Percentiles rank a stretch among this genome's conserved stretches.
These are phyloP conservation scores for Equus przewalskii DNA, from an alignment of 2,113 vertebrate genomes.

Conservation along the genomic window DNA sequence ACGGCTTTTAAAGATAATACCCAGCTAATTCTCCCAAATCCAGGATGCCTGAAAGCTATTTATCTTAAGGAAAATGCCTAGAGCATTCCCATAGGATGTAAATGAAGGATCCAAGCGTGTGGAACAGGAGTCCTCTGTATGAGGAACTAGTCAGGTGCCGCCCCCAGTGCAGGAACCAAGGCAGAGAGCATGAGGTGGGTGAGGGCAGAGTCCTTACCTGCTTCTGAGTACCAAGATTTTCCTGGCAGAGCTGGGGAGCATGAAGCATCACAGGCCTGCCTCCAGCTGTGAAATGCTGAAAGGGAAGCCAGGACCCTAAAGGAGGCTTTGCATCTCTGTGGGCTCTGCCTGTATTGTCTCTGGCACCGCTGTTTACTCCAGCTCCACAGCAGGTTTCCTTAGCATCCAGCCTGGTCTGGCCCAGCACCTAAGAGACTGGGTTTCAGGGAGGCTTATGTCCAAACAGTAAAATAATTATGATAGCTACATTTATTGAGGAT, in stretches of 20 bases:
- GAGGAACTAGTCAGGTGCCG: background rate
- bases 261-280: background rate
- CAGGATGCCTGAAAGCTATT: background rate
- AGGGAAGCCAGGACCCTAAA: background rate
- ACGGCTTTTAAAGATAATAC: background rate
- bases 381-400: background rate
- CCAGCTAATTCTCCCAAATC: background rate
- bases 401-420: background rate
- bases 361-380: background rate
- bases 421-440: background rate
- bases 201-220: background rate
- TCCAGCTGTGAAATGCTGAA: background rate
- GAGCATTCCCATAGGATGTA: background rate
- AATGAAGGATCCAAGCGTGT: background rate
- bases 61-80: constrained; percentile 26
- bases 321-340: background rate
- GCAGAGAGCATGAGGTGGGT: background rate
- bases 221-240: background rate
- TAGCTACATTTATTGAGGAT: background rate
- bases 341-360: background rate
- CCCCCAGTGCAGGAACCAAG: background rate
- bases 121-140: rapidly evolving
- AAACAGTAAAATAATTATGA: background rate
- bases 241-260: background rate
- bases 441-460: background rate